Conservation (phyloP, 2,797 vertebrate species). For the Capromys pilorides region DNA sequence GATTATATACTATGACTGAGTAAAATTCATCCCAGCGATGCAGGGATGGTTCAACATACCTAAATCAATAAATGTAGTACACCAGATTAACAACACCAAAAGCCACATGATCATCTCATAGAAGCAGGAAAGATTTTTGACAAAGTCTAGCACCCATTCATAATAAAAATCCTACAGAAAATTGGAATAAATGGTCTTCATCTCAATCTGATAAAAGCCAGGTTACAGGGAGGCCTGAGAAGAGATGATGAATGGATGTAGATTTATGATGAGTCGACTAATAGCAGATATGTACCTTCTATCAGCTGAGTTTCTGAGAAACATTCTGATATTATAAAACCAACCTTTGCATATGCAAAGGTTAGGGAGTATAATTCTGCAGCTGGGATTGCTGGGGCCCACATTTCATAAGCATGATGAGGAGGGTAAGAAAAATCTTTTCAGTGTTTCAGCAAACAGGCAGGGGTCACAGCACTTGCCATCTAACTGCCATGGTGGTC, state of each 20-base stretch:
- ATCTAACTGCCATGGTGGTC: rapidly evolving
- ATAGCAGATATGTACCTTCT: background rate
- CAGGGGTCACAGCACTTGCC: rapidly evolving
- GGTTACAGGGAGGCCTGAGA: background rate
- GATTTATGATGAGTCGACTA: background rate
- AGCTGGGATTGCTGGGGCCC: background rate
- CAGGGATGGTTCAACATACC: no score
- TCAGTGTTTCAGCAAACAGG: background rate
- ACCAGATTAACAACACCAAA: no score
- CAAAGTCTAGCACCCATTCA: no score
- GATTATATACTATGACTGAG: no score
- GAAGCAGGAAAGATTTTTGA: no score
- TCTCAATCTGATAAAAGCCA: no score
- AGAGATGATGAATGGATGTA: background rate
- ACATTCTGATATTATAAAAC: background rate
- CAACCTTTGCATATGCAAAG: background rate
- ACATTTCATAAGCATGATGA: background rate
- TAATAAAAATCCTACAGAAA: no score
- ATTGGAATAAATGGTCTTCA: no score
- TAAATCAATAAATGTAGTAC: no score
- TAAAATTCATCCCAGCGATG: no score
- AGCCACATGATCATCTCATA: no score
- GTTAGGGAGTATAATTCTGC: background rate
- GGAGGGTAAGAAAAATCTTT: background rate
- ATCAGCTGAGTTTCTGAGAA: background rate